Evolutionary conservation across 2,888 invertebrate genomes (phyloP).

Genomic region (Acronicta alni): DNA sequence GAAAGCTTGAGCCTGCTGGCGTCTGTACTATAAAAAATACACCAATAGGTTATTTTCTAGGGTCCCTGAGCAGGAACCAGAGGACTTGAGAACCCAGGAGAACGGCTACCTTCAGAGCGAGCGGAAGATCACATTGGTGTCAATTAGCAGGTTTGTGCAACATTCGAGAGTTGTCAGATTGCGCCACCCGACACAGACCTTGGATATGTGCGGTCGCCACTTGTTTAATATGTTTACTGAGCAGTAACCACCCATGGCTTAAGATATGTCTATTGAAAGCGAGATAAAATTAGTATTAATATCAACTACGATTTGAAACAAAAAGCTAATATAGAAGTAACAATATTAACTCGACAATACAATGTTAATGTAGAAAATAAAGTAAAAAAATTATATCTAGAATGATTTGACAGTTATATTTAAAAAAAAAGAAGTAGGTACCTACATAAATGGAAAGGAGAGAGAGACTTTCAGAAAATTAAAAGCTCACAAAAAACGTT

Average conservation of each 20-base stretch:
- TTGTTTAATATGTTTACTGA: constrained; percentile 23
- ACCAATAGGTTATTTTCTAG: no score
- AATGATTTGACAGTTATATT: no score
- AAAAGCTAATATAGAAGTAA: no score
- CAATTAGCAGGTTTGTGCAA: constrained; percentile 62
- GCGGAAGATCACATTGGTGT: constrained; percentile 51
- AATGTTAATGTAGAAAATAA: no score
- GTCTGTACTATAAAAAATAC: no score
- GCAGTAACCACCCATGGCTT: constrained; percentile 16
- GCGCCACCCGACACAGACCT: constrained; percentile 71
- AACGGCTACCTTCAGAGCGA: constrained; percentile 10
- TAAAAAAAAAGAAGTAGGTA: no score
- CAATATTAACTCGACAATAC: no score
- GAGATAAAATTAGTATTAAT: constrained; percentile 4
- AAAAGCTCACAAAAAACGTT: neutral
- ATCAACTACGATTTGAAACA: neutral
- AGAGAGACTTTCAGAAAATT: no score
- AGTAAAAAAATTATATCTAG: no score
- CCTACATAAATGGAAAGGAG: no score
- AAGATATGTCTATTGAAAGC: constrained; percentile 14
- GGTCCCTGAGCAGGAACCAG: no score
- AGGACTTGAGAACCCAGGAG: neutral
- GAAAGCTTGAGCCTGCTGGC: no score
- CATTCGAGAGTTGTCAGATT: constrained; percentile 61
- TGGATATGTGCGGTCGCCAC: constrained; percentile 57